These are phyloP conservation scores for Caenorhabditis virilis DNA, from an alignment of 2,888 invertebrate species.

Conservation along the genomic window DNA sequence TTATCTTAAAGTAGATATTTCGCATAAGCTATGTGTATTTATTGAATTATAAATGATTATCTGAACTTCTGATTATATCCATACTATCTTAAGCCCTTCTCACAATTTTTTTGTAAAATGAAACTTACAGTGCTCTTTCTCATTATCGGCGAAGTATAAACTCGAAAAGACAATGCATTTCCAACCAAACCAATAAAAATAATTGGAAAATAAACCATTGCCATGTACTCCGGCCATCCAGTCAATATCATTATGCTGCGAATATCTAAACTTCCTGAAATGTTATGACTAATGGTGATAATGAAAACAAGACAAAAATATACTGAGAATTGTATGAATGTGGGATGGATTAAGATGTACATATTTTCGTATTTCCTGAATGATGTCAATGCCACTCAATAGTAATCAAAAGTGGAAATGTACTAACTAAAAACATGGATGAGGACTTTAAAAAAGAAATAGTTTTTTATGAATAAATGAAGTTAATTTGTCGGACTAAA, in stretches of 20 bases:
- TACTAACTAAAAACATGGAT: no score
- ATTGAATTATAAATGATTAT: neutral
- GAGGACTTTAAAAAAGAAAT: no score
- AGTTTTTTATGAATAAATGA: no score
- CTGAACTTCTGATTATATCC: neutral
- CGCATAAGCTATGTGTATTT: neutral
- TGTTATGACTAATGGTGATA: no score
- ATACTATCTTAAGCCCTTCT: neutral
- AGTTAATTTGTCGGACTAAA: no score
- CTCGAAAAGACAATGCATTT: slow-evolving; percentile 26
- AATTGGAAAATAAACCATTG: slow-evolving; percentile 25
- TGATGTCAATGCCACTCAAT: no score
- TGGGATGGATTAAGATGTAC: no score
- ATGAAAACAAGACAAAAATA: no score
- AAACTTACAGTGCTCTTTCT: slow-evolving; percentile 20
- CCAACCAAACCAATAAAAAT: slow-evolving; percentile 26
- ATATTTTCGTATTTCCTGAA: no score
- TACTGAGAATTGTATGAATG: no score
- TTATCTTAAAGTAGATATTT: neutral
- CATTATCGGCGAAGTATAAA: slow-evolving; percentile 33
- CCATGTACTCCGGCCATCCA: slow-evolving; percentile 28
- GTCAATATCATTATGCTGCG: slow-evolving; percentile 20
- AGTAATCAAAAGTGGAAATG: no score
- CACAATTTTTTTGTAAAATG: neutral
- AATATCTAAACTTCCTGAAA: no score